phyloP scores from a whole-genome alignment of 2,113 vertebrate species.

The Oreochromis tanganicae region DNA sequence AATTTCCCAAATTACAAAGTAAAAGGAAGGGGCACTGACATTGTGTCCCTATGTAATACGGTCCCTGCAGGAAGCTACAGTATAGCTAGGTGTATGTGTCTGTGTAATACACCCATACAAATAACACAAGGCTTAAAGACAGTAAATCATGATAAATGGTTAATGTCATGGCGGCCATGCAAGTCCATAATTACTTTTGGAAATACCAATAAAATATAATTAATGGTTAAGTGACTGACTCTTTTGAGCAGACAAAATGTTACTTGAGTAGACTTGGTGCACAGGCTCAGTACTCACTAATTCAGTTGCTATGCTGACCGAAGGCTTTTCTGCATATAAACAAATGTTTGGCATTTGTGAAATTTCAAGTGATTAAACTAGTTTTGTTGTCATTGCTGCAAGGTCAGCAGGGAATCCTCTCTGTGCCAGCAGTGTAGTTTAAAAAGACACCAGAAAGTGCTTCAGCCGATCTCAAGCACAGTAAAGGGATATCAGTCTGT shows the following conservation, averaged over 20 bases:
- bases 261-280: not conserved
- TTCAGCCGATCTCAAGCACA: not conserved
- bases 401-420: not conserved
- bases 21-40: not conserved
- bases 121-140: not conserved
- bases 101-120: not conserved
- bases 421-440: not conserved
- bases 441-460: not conserved
- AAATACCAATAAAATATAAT: not conserved
- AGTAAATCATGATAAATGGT: not conserved
- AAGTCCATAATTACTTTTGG: not conserved
- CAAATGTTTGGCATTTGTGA: rapidly evolving
- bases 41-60: not conserved
- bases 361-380: not conserved
- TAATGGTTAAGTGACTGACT: not conserved
- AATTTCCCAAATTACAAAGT: not conserved
- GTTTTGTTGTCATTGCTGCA: not conserved
- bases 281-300: not conserved
- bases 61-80: not conserved
- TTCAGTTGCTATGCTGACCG: rapidly evolving
- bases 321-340: not conserved
- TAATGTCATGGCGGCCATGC: not conserved
- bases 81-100: not conserved
- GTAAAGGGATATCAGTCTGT: not conserved
- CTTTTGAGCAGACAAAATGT: not conserved